Conservation (phyloP, 2,113 vertebrate genomes). For the Phrynosoma blainvillii region DNA sequence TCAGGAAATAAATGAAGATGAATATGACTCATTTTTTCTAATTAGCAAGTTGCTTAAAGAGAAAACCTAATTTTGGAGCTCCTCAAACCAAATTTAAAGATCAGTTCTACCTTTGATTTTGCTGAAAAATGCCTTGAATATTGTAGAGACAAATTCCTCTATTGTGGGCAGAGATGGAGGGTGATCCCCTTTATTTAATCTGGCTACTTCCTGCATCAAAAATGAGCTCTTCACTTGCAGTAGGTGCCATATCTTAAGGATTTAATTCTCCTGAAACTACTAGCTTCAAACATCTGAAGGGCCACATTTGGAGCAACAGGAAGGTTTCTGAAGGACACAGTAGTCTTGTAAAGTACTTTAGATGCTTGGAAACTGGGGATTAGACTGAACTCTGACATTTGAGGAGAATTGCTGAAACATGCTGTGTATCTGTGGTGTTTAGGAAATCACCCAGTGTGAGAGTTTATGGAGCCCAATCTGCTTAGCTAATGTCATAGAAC, state of each 20-base stretch:
- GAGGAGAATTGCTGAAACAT: too few species aligned
- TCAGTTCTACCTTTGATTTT: not conserved
- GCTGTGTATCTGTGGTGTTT: too few species aligned
- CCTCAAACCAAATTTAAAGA: not conserved
- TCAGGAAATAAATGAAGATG: constrained; percentile 17
- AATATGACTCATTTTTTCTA: constrained; percentile 2
- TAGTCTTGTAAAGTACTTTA: not conserved
- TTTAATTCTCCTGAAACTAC: not conserved
- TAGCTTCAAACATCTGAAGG: not conserved
- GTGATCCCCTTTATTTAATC: too few species aligned
- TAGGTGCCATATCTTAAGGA: not conserved
- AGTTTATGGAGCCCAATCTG: not conserved
- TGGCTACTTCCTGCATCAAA: not conserved
- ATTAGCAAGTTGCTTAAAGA: not conserved
- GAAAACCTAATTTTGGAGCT: constrained; percentile 6
- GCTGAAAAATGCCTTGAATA: not conserved
- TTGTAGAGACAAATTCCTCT: not conserved
- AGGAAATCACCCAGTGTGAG: too few species aligned
- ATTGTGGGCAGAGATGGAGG: not conserved
- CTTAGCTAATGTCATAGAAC: not conserved
- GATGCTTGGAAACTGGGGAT: not conserved
- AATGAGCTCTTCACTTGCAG: not conserved
- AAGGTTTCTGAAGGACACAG: not conserved
- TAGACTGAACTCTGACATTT: not conserved
- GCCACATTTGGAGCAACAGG: not conserved